Percentiles rank a stretch among this genome's conserved stretches.
Evolutionary conservation across 2,888 invertebrate species (phyloP).

Genomic region (Erpobdella octoculata): DNA sequence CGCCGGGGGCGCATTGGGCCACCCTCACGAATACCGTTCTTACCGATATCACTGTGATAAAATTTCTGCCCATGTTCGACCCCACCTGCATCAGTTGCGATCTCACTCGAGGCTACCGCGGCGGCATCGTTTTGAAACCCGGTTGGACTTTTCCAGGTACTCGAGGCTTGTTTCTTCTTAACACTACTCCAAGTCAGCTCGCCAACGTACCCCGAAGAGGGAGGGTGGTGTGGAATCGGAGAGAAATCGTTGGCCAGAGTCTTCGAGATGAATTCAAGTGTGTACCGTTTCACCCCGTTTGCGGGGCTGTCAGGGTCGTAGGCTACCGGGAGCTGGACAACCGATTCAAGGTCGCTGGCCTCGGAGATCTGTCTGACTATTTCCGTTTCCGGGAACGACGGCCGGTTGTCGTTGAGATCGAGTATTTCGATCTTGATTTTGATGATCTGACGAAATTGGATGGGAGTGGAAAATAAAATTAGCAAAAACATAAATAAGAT

Average conservation of each 20-base stretch:
- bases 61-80: too few species aligned
- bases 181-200: neutral
- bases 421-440: conserved; percentile 17
- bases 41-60: neutral
- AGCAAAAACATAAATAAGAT: neutral
- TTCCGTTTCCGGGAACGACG: neutral
- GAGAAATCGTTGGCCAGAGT: neutral
- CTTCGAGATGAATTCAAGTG: neutral
- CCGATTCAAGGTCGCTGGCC: neutral
- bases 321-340: neutral
- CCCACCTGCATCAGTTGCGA: neutral
- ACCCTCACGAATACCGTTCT: neutral
- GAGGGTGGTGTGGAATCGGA: neutral
- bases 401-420: conserved; percentile 28
- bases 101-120: too few species aligned
- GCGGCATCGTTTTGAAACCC: neutral
- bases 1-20: neutral
- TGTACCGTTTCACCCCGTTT: neutral
- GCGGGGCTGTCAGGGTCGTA: conserved; percentile 8
- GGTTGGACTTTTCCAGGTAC: neutral
- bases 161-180: neutral
- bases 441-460: conserved; percentile 6
- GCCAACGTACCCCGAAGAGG: neutral
- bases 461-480: too few species aligned
- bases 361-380: conserved; percentile 7